phyloP scores from a whole-genome alignment of 2,113 vertebrate genomes.

The Trichomycterus rosablanca region DNA sequence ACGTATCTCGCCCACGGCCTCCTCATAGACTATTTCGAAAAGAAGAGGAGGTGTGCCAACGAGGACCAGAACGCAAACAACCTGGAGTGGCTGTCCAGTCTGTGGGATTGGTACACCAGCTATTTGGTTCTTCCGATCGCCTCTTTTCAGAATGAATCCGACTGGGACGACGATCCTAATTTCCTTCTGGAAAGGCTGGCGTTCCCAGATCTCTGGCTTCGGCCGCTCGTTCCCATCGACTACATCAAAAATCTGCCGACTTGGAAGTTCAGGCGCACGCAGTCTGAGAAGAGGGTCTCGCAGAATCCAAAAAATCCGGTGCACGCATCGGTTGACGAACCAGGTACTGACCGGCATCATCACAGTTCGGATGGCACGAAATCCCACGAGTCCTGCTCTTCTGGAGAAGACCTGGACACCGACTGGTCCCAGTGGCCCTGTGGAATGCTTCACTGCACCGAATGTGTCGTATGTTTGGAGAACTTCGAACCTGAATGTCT shows the following conservation, averaged over 20 bases:
- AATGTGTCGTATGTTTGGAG: constrained; percentile 96
- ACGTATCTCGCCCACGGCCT: constrained; percentile 91
- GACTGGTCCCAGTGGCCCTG: constrained; percentile 84
- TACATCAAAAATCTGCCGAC: constrained; percentile 89
- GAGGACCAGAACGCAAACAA: constrained; percentile 90
- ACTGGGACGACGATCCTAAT: constrained; percentile 92
- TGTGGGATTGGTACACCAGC: constrained; percentile 98
- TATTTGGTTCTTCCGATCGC: constrained; percentile 90
- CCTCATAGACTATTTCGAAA: constrained; percentile 94
- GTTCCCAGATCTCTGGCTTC: constrained; percentile 95
- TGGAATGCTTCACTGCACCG: constrained; percentile 79
- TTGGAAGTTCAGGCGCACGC: constrained; percentile 76
- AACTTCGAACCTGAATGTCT: constrained; percentile 80
- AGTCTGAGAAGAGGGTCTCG: constrained; percentile 2
- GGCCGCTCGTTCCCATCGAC: constrained; percentile 85
- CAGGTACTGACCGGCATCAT: neutral
- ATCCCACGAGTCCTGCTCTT: constrained; percentile 13
- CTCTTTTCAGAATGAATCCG: constrained; percentile 86
- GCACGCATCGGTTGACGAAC: neutral
- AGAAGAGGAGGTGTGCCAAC: constrained; percentile 78
- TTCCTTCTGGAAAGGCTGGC: constrained; percentile 85
- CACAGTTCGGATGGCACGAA: constrained; percentile 27
- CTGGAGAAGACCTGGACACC: constrained; percentile 47
- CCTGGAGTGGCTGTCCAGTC: constrained; percentile 90
- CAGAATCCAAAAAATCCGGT: neutral